A percentile compares a stretch with the other conserved stretches of the same genome.
phyloP scores from a whole-genome alignment of 2,888 invertebrate species.

The Epirrhoe alternata region DNA sequence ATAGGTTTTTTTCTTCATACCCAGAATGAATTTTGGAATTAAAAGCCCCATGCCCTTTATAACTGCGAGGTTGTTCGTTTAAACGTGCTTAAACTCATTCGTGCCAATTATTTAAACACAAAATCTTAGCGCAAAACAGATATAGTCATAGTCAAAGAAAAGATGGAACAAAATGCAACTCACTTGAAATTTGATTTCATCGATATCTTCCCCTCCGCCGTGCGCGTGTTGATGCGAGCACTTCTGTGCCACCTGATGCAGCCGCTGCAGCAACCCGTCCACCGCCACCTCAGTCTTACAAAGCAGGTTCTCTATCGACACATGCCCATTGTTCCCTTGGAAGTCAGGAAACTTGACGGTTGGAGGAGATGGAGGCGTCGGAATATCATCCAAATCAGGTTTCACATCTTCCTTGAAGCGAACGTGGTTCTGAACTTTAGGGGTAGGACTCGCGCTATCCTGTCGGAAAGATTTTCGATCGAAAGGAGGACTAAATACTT shows the following conservation, averaged over 20 bases:
- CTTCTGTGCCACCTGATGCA: constrained; percentile 89
- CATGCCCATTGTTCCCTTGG: constrained; percentile 83
- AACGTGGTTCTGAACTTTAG: constrained; percentile 77
- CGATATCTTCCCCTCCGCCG: constrained; percentile 90
- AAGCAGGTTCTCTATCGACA: constrained; percentile 86
- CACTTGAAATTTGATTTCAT: constrained; percentile 91
- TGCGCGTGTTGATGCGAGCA: constrained; percentile 90
- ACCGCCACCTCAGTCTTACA: constrained; percentile 89
- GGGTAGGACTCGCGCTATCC: constrained; percentile 67
- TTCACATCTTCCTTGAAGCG: constrained; percentile 76
- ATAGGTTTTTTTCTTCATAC: no score
- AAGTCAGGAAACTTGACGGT: constrained; percentile 72
- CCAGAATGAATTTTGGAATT: no score
- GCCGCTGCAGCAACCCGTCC: constrained; percentile 87
- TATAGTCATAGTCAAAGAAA: neutral
- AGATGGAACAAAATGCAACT: constrained; percentile 45
- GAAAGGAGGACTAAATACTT: constrained; percentile 72
- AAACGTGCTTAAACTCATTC: no score
- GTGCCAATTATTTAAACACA: no score
- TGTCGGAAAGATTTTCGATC: constrained; percentile 68
- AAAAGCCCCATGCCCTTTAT: no score
- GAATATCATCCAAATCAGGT: constrained; percentile 67
- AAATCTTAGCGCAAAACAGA: neutral
- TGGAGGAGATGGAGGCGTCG: constrained; percentile 79
- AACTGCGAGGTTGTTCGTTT: no score